Evolutionary conservation across 2,113 vertebrate species (phyloP), one percentile per base, ranked within the genome.

Genomic region (Rafetus swinhoei): DNA sequence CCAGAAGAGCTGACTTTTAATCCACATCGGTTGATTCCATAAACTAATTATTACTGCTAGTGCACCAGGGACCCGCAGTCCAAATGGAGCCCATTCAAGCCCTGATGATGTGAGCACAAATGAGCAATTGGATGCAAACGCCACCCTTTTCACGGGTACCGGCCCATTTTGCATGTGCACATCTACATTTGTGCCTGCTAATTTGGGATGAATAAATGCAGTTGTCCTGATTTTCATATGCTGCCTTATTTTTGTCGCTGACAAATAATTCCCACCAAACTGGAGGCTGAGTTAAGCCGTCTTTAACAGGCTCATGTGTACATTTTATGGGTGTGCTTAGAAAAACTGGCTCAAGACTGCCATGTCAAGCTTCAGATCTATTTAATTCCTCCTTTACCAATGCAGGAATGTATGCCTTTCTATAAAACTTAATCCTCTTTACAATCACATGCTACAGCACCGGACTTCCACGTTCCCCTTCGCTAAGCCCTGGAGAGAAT

Each of bases 381-480:
- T 83, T 83, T 96, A 96, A 96, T 95, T 86, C 89, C 39, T 11
- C 53, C 84, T 95, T 93, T 88, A 94, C 79, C 77, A 93, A 87
- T 6, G 0, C 76, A 94, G 93, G 94, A 97, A 97, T 96, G 92
- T 80, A 90, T 94, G 94, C 85, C 90, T 91, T 95, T 91, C 56
- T 87, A 94, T 27, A 39, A 84, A 94, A 72, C 79, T 8, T 96
- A 97, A 97, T 97, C 97, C 94, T 95, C 96, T 97, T 97, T 97
- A 85, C 89, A 89, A 50, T 97, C 97, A 97, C 90, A 94, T 95
- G 97, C 92, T 97, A 88, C 89, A 96, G 94, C 90, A 55, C 86
- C 82, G 80, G 95, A 94, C 84, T 94, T 96, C 94, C 87, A 84
- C 80, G 95, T 91, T 59, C 89, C 0, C 27, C 56, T 86, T 86